Percentiles rank a stretch among this genome's conserved stretches.
Conservation (phyloP, 2,797 vertebrate genomes). For the Nyctibius grandis region DNA sequence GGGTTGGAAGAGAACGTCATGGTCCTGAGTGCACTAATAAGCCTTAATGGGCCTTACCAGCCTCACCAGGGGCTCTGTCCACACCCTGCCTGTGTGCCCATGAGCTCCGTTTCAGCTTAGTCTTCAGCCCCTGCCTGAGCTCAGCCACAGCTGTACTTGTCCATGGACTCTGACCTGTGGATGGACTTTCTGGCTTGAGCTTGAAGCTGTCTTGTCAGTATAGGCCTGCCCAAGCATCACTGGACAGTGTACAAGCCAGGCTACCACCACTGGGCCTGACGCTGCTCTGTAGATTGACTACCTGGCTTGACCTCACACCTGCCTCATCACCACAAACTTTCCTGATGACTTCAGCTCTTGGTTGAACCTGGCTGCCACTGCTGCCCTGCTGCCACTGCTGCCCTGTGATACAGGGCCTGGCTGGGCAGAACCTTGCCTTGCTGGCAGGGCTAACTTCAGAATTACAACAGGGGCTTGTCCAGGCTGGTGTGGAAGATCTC, state of each 20-base stretch:
- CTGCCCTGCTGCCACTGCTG: fast-evolving
- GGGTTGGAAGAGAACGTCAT: neutral
- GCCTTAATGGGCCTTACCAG: neutral
- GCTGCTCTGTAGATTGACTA: neutral
- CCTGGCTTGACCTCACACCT: neutral
- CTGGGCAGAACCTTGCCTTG: neutral
- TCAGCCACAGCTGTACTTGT: neutral
- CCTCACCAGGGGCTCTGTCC: neutral
- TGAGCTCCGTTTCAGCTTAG: neutral
- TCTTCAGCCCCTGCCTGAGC: neutral
- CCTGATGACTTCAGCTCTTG: neutral
- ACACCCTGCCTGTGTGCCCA: neutral
- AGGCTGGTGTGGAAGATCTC: too few relatives aligned
- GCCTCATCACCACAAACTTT: neutral
- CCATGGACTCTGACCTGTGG: neutral
- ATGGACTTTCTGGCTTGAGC: neutral
- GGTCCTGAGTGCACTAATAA: neutral
- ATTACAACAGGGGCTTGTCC: neutral
- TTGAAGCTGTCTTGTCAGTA: neutral
- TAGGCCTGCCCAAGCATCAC: neutral
- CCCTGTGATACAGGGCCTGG: too few relatives aligned
- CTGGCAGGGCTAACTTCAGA: neutral
- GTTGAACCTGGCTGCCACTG: neutral
- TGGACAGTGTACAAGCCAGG: neutral
- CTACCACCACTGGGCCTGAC: neutral